A percentile compares a stretch with the other conserved stretches of the same genome.
Evolutionary conservation across 2,113 vertebrate species (phyloP).

Genomic region (Hemiscyllium ocellatum): DNA sequence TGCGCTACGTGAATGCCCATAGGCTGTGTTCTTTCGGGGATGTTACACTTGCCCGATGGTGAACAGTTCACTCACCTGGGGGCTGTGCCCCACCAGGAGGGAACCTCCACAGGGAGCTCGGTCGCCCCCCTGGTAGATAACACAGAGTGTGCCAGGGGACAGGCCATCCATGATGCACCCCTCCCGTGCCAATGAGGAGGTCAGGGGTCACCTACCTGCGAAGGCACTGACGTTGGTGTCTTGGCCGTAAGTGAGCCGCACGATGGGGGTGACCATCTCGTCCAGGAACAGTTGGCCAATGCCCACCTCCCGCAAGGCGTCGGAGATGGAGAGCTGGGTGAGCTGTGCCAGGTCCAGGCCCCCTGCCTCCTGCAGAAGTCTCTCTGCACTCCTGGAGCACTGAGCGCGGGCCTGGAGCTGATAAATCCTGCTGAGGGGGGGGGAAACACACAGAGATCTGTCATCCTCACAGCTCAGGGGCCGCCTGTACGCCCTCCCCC

Average conservation of each 20-base stretch:
- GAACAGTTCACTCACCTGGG: too few relatives aligned
- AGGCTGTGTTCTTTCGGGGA: too few relatives aligned
- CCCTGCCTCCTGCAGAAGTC: conserved; percentile 75
- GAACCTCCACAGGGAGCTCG: too few relatives aligned
- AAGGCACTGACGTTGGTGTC: conserved; percentile 66
- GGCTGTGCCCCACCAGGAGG: too few relatives aligned
- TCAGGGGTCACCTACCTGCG: conserved; percentile 63
- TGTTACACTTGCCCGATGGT: too few relatives aligned
- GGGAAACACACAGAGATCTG: not conserved
- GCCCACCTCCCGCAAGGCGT: conserved; percentile 70
- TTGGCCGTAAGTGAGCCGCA: conserved; percentile 74
- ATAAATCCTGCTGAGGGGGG: conserved; percentile 68
- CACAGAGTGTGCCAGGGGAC: too few relatives aligned
- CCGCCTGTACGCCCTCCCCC: too few relatives aligned
- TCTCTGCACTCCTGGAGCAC: conserved; percentile 78
- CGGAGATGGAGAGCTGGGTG: conserved; percentile 74
- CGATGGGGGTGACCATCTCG: conserved; percentile 66
- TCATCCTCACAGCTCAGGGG: not conserved
- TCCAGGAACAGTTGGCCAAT: conserved; percentile 83
- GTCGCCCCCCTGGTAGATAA: too few relatives aligned
- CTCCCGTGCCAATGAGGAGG: too few relatives aligned
- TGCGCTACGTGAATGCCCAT: too few relatives aligned
- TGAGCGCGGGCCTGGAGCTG: conserved; percentile 85
- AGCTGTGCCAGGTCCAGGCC: conserved; percentile 61
- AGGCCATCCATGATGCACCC: too few relatives aligned